Percentiles rank a stretch among this genome's conserved stretches.
Conservation (phyloP, 2,888 invertebrate species). For the Anodontia alba region DNA sequence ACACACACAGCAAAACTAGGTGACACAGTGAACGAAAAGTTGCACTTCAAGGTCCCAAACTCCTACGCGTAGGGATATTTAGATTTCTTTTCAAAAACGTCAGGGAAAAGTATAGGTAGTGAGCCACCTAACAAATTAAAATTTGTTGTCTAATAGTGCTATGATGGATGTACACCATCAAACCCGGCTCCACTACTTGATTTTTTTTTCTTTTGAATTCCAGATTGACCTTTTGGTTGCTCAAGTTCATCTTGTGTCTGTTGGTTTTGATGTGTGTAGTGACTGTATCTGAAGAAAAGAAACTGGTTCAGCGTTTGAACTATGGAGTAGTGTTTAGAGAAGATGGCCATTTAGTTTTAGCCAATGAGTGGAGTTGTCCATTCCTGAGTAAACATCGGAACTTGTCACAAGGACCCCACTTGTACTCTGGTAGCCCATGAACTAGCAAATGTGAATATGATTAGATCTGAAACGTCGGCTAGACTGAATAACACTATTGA, state of each 20-base stretch:
- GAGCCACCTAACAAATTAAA: constrained; percentile 9
- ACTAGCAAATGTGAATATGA: constrained; percentile 25
- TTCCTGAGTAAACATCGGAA: constrained; percentile 33
- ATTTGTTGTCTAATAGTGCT: constrained; percentile 30
- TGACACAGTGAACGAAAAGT: background rate
- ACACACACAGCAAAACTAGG: background rate
- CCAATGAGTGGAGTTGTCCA: constrained; percentile 44
- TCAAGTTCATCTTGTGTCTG: background rate
- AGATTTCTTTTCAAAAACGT: background rate
- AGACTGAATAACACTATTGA: background rate
- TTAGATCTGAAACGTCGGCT: constrained; percentile 12
- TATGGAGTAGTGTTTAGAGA: constrained; percentile 43
- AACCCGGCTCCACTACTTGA: constrained; percentile 4
- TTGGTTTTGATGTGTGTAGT: background rate
- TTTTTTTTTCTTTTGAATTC: background rate
- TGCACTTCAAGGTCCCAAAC: too few relatives aligned
- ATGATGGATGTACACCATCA: background rate
- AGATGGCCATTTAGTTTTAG: constrained; percentile 7
- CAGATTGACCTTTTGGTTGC: background rate
- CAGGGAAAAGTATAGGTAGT: background rate
- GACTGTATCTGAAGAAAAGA: background rate
- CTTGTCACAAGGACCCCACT: constrained; percentile 9
- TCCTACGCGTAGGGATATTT: background rate
- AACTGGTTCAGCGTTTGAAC: constrained; percentile 38
- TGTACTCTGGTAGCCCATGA: constrained; percentile 20